Evolutionary conservation across 2,797 vertebrate genomes (phyloP), one percentile per base, ranked within the genome.

Genomic region (Sparus aurata): DNA sequence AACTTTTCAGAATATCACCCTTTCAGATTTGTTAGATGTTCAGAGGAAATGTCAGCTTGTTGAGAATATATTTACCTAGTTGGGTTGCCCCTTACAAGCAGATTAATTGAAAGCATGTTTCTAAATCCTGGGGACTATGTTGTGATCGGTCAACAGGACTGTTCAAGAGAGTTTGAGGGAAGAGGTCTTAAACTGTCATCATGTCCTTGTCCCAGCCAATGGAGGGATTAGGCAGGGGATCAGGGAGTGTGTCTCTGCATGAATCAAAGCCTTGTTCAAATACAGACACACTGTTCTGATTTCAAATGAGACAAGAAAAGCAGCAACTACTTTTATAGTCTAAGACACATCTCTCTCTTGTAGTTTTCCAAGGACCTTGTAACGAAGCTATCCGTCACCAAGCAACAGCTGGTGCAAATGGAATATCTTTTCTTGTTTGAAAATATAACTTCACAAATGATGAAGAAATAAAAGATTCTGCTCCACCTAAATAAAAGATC

Each of bases 231-330:
- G 90, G 89, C 89, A 59, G 64, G 18, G 95, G 94, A 95, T 96
- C 92, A 95, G 86, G 78, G 92, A 87, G 94, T 95, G 96, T 96
- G 96, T 88, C 91, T 88, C 77, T 85, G 95, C 96, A 96, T 96
- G 95, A 94, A 95, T 96, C 94, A 96, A 92, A 93, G 92, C 79
- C 84, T 85, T 92, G 92, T 92, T 94, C 94, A 96, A 96, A 96
- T 93, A 95, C 79, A 88, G 85, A 86, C 30, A 27, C 84, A 84
- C 88, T 85, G 82, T 78, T 86, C 84, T 79, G 92, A 91, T 95
- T 95, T 89, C 91, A 92, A 95, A 96, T 95, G 93, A 95, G 95
- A 89, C 62, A 30, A 84, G 82, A 87, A 38, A 69, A 75, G 69
- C 69, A 49, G 27, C 54, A 57, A 43, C 73, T 77, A 68, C 68